Evolutionary conservation across 2,888 invertebrate species (phyloP), one percentile per base, ranked within the genome.

Genomic region (Lamellibrachia satsuma): DNA sequence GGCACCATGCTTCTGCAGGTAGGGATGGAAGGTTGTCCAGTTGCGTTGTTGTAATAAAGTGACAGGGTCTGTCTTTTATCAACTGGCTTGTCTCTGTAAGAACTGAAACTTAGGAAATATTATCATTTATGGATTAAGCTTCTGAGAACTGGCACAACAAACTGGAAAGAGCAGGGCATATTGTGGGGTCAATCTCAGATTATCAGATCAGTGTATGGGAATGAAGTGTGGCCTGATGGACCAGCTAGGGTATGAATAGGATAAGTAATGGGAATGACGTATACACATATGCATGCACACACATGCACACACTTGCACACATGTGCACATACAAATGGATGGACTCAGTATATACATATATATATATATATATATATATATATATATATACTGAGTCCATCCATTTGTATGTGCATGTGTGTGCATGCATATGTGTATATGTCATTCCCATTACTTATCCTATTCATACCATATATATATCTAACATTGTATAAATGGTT

Each of bases 1-100:
- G 93, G 90, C 15, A 39, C 91, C 27, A 22, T 90, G 11, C 92
- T 93, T 15, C 91, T 90, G 27, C 93, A 93, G 92, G 93, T 93
- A 39, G 57, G 57, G 22, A 27, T 55, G 7, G 55, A 55, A 9
- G 55, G 55, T 55, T 55, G 55, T 3, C 2, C 39, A 39, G 39
- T 39, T 39, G 39, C 39, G 39, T 55, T 7, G 55, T 55, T 55
- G 9, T 55, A 55, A 55, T 55, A 9, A 55, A 55, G 9, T 55
- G 9, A 55, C 7, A 55, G 7, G 55, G 75, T 15, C n/a, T 15
- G 22, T 75, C n/a, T 7, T 55, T 75, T 75, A n/a, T 75, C 22
- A 11, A n/a, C 22, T 75, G 75, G 15, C 75, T 75, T 6, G 22
- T 75, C 75, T 75, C n/a, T 75, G 15, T 15, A 22, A 75, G 75